phyloP scores from a whole-genome alignment of 2,888 invertebrate genomes.

The Leucophenga montana region DNA sequence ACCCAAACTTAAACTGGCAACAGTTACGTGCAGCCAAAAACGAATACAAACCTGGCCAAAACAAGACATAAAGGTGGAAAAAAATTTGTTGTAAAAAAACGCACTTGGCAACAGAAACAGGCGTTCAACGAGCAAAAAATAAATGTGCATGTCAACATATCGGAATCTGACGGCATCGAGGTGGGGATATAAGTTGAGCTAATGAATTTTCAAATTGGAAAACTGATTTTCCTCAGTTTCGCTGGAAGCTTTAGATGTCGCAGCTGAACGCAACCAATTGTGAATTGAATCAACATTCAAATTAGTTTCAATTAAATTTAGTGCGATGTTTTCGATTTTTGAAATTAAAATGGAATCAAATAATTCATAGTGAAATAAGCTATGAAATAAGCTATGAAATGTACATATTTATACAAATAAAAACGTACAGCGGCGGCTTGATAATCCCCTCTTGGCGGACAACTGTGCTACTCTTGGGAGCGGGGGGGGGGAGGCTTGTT shows the following conservation, averaged over 20 bases:
- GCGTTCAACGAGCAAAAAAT: conserved; percentile 22
- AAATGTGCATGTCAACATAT: conserved; percentile 28
- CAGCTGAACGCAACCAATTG: neutral
- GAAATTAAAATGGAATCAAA: too few relatives aligned
- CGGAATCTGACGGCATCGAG: neutral
- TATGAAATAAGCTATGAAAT: too few relatives aligned
- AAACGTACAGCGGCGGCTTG: too few relatives aligned
- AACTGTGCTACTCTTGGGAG: too few relatives aligned
- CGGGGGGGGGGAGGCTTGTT: too few relatives aligned
- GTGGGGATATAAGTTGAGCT: neutral
- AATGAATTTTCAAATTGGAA: neutral
- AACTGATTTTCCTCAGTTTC: neutral
- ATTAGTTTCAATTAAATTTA: too few relatives aligned
- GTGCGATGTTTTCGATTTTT: neutral
- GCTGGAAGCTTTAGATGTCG: neutral
- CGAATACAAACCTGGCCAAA: conserved; percentile 14
- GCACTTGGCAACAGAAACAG: conserved; percentile 3
- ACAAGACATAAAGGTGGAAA: conserved; percentile 47
- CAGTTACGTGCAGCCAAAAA: conserved; percentile 10
- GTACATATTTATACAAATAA: too few relatives aligned
- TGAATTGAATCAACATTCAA: neutral
- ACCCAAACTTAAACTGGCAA: conserved; percentile 13
- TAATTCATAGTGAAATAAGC: too few relatives aligned
- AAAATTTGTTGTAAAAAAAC: conserved; percentile 52
- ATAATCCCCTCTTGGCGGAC: too few relatives aligned